Evolutionary conservation across 92 coral and sea anemone species (phyloP).

Genomic region (Siderastrea radians): DNA sequence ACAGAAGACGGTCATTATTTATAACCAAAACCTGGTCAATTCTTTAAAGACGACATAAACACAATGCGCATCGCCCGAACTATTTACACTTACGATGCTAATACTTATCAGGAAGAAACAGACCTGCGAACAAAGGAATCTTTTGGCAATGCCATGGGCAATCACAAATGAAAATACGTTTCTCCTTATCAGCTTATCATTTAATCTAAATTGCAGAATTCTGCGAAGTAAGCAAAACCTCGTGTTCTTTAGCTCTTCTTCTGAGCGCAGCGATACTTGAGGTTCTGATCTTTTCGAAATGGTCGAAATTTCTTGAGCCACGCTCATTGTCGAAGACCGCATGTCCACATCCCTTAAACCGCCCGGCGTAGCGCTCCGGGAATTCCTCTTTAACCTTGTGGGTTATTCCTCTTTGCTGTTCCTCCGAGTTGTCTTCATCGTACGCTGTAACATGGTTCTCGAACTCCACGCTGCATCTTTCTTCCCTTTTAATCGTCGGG

Average conservation of each 20-base stretch:
- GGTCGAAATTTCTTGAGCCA: constrained; percentile 54
- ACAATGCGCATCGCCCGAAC: background rate
- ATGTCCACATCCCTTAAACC: constrained; percentile 32
- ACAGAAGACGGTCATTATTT: background rate
- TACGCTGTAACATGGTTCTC: background rate
- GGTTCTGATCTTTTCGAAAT: constrained; percentile 77
- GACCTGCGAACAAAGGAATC: background rate
- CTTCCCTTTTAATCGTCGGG: constrained; percentile 6
- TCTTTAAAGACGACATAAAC: constrained; percentile 8
- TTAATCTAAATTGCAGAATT: constrained; percentile 29
- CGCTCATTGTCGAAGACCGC: constrained; percentile 8
- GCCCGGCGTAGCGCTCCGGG: constrained; percentile 38
- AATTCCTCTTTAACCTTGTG: constrained; percentile 63
- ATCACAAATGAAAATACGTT: background rate
- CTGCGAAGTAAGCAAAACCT: constrained; percentile 62
- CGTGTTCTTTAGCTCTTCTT: constrained; percentile 89
- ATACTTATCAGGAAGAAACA: background rate
- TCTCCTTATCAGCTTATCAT: background rate
- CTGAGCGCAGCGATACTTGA: constrained; percentile 89
- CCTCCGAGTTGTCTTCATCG: constrained; percentile 37
- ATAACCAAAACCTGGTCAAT: background rate
- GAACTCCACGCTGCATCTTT: background rate
- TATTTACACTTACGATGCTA: background rate
- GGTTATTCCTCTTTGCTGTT: background rate
- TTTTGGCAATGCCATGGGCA: background rate